A percentile compares a stretch with the other conserved stretches of the same genome.
These are phyloP conservation scores for Heliothis virescens DNA, from an alignment of 1,140 invertebrate genomes.

Conservation along the genomic window DNA sequence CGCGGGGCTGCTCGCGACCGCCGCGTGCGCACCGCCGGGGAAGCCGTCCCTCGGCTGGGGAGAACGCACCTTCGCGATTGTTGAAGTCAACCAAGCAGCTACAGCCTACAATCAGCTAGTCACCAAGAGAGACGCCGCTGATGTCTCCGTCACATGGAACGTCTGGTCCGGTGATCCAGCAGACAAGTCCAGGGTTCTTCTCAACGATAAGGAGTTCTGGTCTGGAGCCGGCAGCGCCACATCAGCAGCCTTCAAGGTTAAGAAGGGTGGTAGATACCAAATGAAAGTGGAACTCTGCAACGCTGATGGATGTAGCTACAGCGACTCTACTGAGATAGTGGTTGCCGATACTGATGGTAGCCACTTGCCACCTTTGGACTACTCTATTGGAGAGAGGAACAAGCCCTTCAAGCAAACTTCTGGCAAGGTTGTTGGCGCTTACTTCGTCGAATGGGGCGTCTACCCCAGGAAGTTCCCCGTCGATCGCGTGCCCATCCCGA, in stretches of 20 bases:
- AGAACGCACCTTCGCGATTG: constrained; percentile 78
- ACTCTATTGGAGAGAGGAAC: constrained; percentile 73
- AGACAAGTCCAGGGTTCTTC: constrained; percentile 68
- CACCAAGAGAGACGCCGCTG: constrained; percentile 72
- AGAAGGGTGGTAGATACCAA: constrained; percentile 78
- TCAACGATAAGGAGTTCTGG: constrained; percentile 77
- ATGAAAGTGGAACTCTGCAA: constrained; percentile 81
- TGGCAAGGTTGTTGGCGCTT: constrained; percentile 81
- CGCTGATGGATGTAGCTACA: constrained; percentile 73
- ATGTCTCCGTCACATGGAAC: constrained; percentile 80
- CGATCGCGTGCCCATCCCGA: constrained; percentile 76
- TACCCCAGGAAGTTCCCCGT: constrained; percentile 82
- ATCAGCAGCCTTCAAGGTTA: constrained; percentile 75
- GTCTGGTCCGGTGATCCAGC: constrained; percentile 79
- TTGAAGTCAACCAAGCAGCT: constrained; percentile 82
- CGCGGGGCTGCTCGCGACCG: constrained; percentile 64
- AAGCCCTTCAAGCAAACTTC: constrained; percentile 82
- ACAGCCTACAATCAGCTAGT: constrained; percentile 82
- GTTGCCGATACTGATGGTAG: constrained; percentile 82
- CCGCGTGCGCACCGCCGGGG: constrained; percentile 73
- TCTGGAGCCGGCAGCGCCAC: constrained; percentile 69
- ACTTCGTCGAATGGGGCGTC: constrained; percentile 83
- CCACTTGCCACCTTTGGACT: constrained; percentile 77
- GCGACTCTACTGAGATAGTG: constrained; percentile 77
- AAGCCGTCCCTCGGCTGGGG: constrained; percentile 80